phyloP scores from a whole-genome alignment of 2,797 vertebrate genomes.

The Sebastes matsubarae region DNA sequence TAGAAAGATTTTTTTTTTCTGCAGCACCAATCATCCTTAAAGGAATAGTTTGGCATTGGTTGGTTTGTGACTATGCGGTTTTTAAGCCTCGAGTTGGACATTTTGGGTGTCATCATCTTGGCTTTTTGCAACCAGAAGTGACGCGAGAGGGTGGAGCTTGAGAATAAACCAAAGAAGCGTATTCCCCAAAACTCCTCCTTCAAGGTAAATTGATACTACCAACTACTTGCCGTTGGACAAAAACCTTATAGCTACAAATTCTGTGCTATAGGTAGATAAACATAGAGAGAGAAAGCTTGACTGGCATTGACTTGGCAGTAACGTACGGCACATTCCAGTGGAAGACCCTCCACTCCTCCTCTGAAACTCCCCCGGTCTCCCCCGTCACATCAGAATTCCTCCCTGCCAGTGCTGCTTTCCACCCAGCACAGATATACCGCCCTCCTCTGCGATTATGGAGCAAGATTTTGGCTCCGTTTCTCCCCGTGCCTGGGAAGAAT shows the following conservation, averaged over 20 bases:
- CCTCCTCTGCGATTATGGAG: constrained; percentile 17
- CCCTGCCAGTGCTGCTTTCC: constrained; percentile 45
- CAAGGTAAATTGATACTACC: not conserved
- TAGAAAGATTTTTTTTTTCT: not conserved
- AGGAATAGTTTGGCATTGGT: no score
- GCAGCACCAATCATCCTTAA: not conserved
- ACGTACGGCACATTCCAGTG: constrained; percentile 48
- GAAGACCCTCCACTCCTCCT: constrained; percentile 43
- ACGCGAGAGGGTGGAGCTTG: not conserved
- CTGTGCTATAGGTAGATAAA: not conserved
- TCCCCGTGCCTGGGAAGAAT: constrained; percentile 41
- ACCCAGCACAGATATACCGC: constrained; percentile 1
- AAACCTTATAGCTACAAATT: not conserved
- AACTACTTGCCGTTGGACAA: not conserved
- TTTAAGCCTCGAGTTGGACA: no score
- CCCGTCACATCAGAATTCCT: constrained; percentile 63
- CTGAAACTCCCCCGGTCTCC: constrained; percentile 46
- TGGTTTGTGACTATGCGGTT: no score
- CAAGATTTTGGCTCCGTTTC: constrained; percentile 55
- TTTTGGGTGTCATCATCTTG: no score
- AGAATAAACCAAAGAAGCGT: not conserved
- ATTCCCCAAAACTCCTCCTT: not conserved
- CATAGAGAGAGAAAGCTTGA: not conserved
- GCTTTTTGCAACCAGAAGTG: no score
- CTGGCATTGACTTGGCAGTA: constrained; percentile 12